These are phyloP conservation scores for Misgurnus anguillicaudatus DNA, from an alignment of 2,113 vertebrate genomes.

Conservation along the genomic window DNA sequence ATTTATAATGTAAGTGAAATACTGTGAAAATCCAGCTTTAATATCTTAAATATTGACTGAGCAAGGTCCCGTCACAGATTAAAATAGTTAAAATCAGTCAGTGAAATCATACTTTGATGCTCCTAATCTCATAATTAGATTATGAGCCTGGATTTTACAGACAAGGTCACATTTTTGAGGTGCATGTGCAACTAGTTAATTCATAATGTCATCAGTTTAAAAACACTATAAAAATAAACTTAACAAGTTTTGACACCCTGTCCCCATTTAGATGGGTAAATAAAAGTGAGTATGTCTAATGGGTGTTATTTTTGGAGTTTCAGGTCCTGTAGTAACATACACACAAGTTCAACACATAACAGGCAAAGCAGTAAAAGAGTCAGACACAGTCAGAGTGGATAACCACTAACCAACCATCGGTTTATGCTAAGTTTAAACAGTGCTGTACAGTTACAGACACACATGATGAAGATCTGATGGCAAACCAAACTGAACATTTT, in stretches of 20 bases:
- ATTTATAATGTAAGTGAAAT: too few relatives aligned
- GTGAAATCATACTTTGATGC: background rate
- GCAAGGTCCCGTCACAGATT: too few relatives aligned
- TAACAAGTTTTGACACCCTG: background rate
- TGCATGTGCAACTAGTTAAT: too few relatives aligned
- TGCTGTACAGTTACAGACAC: background rate
- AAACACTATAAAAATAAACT: too few relatives aligned
- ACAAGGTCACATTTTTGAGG: too few relatives aligned
- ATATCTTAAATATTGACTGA: too few relatives aligned
- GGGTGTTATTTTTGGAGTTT: constrained; percentile 75
- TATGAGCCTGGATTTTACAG: too few relatives aligned
- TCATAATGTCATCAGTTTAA: too few relatives aligned
- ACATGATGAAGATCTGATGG: background rate
- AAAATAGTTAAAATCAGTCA: too few relatives aligned
- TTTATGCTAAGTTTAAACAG: background rate
- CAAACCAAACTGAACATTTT: too few relatives aligned
- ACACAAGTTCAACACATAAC: constrained; percentile 15
- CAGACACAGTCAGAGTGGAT: background rate
- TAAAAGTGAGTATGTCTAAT: constrained; percentile 59
- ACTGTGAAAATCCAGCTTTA: too few relatives aligned
- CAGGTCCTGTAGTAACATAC: constrained; percentile 63
- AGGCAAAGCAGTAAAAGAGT: constrained; percentile 26
- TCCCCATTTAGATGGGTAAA: background rate
- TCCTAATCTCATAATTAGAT: too few relatives aligned
- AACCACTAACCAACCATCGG: background rate